These are phyloP conservation scores for Sandelia bainsii DNA, from an alignment of 2,797 vertebrate species.

Conservation along the genomic window DNA sequence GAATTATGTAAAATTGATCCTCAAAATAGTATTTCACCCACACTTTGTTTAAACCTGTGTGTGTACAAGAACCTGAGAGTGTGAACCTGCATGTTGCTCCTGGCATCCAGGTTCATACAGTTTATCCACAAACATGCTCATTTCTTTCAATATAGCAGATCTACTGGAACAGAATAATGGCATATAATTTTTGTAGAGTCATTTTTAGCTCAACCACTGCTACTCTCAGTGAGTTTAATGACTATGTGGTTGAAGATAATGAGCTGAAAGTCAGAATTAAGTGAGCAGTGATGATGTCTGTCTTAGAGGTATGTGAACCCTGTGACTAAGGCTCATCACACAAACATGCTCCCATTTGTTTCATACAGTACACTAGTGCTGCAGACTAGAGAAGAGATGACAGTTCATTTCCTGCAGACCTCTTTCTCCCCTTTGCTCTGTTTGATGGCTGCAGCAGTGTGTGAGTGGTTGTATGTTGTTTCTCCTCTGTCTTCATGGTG, in stretches of 20 bases:
- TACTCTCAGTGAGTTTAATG: constrained; percentile 21
- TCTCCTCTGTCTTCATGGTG: constrained; percentile 24
- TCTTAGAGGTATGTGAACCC: constrained; percentile 26
- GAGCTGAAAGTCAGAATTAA: constrained; percentile 21
- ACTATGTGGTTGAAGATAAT: constrained; percentile 28
- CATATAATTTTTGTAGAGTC: not conserved
- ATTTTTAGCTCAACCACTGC: constrained; percentile 3
- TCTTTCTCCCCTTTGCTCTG: constrained; percentile 35
- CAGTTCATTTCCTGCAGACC: constrained; percentile 55
- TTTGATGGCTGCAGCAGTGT: constrained; percentile 39
- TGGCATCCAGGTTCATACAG: constrained; percentile 29
- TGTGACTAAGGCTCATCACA: constrained; percentile 9
- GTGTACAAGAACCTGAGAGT: constrained; percentile 16
- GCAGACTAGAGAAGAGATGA: constrained; percentile 56
- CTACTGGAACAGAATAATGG: not conserved
- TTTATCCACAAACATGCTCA: not conserved
- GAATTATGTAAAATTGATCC: constrained; percentile 38
- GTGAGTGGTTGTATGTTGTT: constrained; percentile 5
- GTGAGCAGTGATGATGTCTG: constrained; percentile 31
- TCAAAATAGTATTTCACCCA: constrained; percentile 38
- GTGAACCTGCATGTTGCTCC: constrained; percentile 29
- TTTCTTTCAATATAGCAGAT: constrained; percentile 11
- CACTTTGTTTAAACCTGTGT: constrained; percentile 29
- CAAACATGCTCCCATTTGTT: constrained; percentile 7
- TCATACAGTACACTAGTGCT: constrained; percentile 9